Conservation (phyloP, 2,797 vertebrate genomes). For the Arctocebus calabarensis region DNA sequence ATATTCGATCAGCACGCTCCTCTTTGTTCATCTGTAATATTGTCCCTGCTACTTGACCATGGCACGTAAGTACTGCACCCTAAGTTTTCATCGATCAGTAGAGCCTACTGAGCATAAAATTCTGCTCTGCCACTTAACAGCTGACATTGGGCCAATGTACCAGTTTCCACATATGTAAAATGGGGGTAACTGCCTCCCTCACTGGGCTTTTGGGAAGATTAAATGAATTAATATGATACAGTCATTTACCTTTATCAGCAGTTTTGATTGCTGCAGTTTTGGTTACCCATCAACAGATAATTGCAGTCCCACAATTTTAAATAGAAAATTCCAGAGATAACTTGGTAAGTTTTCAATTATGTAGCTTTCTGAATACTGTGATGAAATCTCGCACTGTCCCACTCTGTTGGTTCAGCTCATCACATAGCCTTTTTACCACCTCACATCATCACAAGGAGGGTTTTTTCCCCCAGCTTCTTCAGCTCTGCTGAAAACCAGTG, state of each 20-base stretch:
- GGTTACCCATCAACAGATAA: background rate
- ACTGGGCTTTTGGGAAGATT: background rate
- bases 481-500: background rate
- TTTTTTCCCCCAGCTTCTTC: background rate
- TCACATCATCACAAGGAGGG: background rate
- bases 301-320: background rate
- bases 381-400: background rate
- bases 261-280: background rate
- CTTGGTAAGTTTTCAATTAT: background rate
- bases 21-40: background rate
- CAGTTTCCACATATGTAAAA: background rate
- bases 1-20: accelerated
- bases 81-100: background rate
- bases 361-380: background rate
- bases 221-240: background rate
- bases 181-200: background rate
- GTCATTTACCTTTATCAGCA: background rate
- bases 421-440: background rate
- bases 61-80: background rate
- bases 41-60: background rate
- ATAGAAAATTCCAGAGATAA: background rate
- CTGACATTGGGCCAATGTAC: background rate
- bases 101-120: background rate
- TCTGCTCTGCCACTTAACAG: background rate
- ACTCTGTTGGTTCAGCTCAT: background rate